These are phyloP conservation scores for Samia ricini DNA, from an alignment of 1,140 invertebrate species.

Conservation along the genomic window DNA sequence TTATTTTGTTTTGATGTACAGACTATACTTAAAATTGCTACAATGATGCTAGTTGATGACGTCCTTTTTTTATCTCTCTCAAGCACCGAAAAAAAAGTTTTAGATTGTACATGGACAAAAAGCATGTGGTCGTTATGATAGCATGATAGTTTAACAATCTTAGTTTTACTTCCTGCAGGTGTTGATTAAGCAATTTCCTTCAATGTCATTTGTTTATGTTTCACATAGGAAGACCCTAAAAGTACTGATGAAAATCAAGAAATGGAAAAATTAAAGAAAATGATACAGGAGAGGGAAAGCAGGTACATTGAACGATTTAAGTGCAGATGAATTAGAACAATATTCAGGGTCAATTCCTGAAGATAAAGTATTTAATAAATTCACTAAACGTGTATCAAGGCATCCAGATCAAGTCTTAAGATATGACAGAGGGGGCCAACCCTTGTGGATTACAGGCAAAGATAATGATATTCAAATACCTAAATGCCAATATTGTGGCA, in stretches of 20 bases:
- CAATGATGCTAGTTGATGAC: no score
- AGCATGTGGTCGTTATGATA: no score
- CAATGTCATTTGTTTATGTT: not conserved
- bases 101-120: no score
- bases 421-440: conserved; percentile 87
- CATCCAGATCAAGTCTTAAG: conserved; percentile 88
- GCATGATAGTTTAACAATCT: no score
- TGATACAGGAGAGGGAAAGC: conserved; percentile 81
- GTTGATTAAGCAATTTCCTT: no score
- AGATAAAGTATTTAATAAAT: conserved; percentile 87
- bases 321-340: conserved; percentile 82
- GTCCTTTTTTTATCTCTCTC: no score
- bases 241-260: conserved; percentile 76
- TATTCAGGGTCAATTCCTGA: conserved; percentile 77
- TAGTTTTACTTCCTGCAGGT: no score
- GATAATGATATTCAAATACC: conserved; percentile 77
- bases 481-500: conserved; percentile 86
- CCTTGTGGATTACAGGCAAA: conserved; percentile 88
- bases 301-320: conserved; percentile 80
- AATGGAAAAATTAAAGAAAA: conserved; percentile 82
- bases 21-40: no score
- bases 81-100: no score
- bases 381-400: conserved; percentile 80
- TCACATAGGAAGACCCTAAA: conserved; percentile 48
- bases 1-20: no score